A percentile compares a stretch with the other conserved stretches of the same genome.
Evolutionary conservation across 1,140 invertebrate species (phyloP).

Genomic region (Diorhabda elongata): DNA sequence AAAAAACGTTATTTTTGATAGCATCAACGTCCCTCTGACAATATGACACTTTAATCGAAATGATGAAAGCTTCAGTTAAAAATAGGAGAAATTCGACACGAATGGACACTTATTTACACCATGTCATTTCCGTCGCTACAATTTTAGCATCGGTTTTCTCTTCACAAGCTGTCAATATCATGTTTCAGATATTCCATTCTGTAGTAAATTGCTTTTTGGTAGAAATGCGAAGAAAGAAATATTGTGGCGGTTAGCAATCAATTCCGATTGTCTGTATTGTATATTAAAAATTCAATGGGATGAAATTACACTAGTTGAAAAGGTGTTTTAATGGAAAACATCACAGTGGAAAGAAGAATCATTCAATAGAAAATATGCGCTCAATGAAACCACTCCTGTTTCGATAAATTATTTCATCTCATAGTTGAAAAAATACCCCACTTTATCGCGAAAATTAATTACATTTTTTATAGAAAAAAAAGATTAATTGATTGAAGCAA

Average conservation of each 20-base stretch:
- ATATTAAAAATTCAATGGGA: too few species aligned
- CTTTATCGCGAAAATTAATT: too few species aligned
- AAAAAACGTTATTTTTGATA: neutral
- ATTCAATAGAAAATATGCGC: too few species aligned
- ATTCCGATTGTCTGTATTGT: too few species aligned
- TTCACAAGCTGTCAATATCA: constrained; percentile 15
- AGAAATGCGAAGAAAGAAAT: neutral
- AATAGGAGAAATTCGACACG: constrained; percentile 9
- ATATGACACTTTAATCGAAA: constrained; percentile 14
- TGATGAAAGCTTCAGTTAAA: neutral
- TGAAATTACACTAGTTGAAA: too few species aligned
- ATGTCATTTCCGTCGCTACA: constrained; percentile 1
- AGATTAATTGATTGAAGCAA: too few species aligned
- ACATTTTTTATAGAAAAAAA: too few species aligned
- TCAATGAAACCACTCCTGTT: too few species aligned
- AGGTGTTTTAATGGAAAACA: too few species aligned
- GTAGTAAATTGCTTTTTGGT: constrained; percentile 13
- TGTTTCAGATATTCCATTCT: constrained; percentile 12
- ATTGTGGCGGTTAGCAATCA: constrained; percentile 1
- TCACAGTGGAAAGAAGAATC: too few species aligned
- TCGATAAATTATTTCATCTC: too few species aligned
- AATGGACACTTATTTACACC: constrained; percentile 18
- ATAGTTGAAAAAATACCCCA: too few species aligned
- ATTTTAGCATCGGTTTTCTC: constrained; percentile 12
- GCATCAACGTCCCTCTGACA: constrained; percentile 3